Percentiles rank a stretch among this genome's conserved stretches.
Evolutionary conservation across 2,797 vertebrate genomes (phyloP).

Genomic region (Hydrocynus forskahlii): DNA sequence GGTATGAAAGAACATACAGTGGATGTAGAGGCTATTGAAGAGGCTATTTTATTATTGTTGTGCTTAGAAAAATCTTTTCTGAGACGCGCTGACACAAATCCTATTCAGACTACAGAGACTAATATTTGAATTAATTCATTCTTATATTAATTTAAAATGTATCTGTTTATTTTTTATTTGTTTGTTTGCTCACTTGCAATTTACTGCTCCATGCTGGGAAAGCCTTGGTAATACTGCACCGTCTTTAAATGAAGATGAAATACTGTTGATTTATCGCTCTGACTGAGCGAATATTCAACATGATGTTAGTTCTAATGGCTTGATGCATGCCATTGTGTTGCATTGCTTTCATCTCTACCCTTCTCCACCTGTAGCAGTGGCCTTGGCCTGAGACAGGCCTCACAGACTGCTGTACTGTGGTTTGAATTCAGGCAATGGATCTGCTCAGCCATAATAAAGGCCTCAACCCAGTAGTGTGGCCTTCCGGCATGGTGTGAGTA

Average conservation of each 20-base stretch:
- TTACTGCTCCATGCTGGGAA: not conserved
- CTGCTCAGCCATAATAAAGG: not conserved
- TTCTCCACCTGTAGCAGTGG: not conserved
- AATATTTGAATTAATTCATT: not conserved
- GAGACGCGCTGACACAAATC: not conserved
- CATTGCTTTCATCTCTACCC: slow-evolving; percentile 18
- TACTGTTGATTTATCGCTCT: not conserved
- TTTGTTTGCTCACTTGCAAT: not conserved
- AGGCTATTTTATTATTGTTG: slow-evolving; percentile 1
- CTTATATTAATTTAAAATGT: not conserved
- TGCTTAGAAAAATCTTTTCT: not conserved
- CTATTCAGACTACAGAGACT: not conserved
- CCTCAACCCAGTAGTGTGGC: not conserved
- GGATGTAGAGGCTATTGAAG: not conserved
- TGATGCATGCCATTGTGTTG: slow-evolving; percentile 30
- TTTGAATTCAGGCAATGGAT: not conserved
- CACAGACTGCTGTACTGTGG: not conserved
- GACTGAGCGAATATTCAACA: not conserved
- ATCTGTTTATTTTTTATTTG: not conserved
- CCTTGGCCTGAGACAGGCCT: slow-evolving; percentile 14
- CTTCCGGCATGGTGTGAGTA: not conserved
- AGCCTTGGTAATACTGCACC: not conserved
- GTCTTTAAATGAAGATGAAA: not conserved
- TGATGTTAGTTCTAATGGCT: slow-evolving; percentile 42
- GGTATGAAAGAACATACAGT: not conserved